phyloP scores from a whole-genome alignment of 37 sponge, comb jelly and placozoan genomes.

The Bolinopsis microptera region DNA sequence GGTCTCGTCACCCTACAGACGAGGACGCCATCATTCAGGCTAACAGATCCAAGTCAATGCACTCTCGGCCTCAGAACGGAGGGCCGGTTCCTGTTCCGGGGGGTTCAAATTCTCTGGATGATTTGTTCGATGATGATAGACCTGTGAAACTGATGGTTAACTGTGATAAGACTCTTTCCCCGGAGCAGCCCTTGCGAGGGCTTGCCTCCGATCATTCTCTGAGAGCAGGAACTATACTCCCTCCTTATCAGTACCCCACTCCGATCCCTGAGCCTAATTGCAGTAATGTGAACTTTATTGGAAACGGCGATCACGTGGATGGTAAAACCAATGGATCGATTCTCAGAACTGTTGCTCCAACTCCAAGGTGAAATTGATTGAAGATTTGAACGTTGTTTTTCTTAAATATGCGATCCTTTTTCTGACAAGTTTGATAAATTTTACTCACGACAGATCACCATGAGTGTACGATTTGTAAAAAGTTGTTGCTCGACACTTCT shows the following conservation, averaged over 20 bases:
- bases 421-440: neutral
- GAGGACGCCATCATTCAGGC: neutral
- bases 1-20: neutral
- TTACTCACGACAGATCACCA: no score
- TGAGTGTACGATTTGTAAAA: no score
- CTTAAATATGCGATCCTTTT: no score
- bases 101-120: neutral
- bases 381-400: no score
- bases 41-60: neutral
- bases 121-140: neutral
- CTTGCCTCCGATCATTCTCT: neutral
- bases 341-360: neutral
- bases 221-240: neutral
- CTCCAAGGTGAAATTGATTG: neutral
- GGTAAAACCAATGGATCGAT: neutral
- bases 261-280: neutral
- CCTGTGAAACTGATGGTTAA: neutral
- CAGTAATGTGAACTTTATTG: neutral
- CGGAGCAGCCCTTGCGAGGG: neutral
- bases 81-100: neutral
- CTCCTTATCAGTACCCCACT: neutral
- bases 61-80: neutral
- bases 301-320: neutral
- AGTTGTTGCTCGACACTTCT: no score
- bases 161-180: constrained; percentile 14